Evolutionary conservation across 2,113 vertebrate genomes (phyloP).

Genomic region (Polypterus bichir): DNA sequence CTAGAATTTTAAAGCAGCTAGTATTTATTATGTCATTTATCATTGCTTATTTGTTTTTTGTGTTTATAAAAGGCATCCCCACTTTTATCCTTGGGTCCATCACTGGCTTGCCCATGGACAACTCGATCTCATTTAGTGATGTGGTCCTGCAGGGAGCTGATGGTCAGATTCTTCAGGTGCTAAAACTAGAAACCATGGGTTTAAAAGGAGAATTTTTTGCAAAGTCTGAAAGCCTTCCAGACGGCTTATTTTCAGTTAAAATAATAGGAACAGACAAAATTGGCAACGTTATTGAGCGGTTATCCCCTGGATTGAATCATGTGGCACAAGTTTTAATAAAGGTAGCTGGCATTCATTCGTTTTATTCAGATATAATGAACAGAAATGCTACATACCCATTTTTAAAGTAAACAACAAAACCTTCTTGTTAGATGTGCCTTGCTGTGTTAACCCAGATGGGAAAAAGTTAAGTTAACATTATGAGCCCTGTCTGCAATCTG

Average conservation of each 20-base stretch:
- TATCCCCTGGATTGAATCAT: conserved; percentile 46
- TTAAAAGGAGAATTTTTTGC: conserved; percentile 45
- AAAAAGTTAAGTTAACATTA: too few species aligned
- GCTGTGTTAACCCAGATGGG: too few species aligned
- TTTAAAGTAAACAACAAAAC: too few species aligned
- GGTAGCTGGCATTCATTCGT: conserved; percentile 21
- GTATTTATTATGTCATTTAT: too few species aligned
- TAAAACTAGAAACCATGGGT: conserved; percentile 36
- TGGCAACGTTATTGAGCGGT: conserved; percentile 43
- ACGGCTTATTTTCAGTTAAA: conserved; percentile 37
- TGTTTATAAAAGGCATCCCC: conserved; percentile 28
- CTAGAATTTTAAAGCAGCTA: too few species aligned
- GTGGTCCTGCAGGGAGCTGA: conserved; percentile 38
- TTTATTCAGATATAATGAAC: too few species aligned
- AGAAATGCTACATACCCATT: background rate
- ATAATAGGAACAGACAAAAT: conserved; percentile 38
- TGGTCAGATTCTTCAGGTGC: conserved; percentile 35
- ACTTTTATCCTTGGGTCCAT: conserved; percentile 45
- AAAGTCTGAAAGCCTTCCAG: conserved; percentile 37
- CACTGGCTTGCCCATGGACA: conserved; percentile 32
- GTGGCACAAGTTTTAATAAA: conserved; percentile 48
- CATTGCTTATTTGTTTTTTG: background rate
- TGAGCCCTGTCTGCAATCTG: too few species aligned
- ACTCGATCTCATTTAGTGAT: conserved; percentile 39
- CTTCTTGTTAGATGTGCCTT: too few species aligned